Base-by-base conservation (phyloP, 2,888 invertebrate genomes). In the Drosophila cracens region DNA sequence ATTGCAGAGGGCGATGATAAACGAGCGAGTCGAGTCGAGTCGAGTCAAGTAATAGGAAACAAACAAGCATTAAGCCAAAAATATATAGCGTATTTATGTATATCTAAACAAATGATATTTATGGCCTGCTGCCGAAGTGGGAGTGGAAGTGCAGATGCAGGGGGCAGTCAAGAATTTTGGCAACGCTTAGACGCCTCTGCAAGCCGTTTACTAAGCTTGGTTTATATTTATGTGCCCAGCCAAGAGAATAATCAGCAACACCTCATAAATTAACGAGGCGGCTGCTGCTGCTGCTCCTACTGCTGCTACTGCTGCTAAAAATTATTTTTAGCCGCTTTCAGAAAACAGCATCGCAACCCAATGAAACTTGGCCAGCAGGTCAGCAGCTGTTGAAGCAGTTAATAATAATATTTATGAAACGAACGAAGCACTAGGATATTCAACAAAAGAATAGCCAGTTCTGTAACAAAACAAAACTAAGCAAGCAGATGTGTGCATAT, bases 41-140 rank as follows among this genome's bases (percentile, higher is more conserved):
- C 73, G 21, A 70, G 70, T 68, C 82, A 46, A 73, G 69, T 78
- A 83, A 77, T 83, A 81, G 81, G 71, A 81, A 83, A 76, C 87
- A 75, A 84, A 84, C 83, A 74, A 89, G 88, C 80, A 87, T 86
- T 87, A 85, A 76, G 76, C 75, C 74, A 76, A 78, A 81, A 74
- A 82, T 83, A 74, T 83, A 62, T 72, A 65, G 11, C 29, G 21
- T 51, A 25, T 54, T 48, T 43, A 34, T 21, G n/a, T 48, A 38
- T 54, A 21, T 78, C 79, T 77, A 84, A 86, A 74, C 89, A 88
- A 87, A 89, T 77, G 83, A 81, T 85, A 89, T 87, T 87, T 87
- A 89, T 87, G 83, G 59, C 68, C 67, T 59, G 60, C 62, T 66
- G 36, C 38, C 33, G 62, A n/a, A 31, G 59, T 56, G n/a, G 51